phyloP scores from a whole-genome alignment of 64 coral and sea anemone genomes.

The Cladopsammia gracilis region DNA sequence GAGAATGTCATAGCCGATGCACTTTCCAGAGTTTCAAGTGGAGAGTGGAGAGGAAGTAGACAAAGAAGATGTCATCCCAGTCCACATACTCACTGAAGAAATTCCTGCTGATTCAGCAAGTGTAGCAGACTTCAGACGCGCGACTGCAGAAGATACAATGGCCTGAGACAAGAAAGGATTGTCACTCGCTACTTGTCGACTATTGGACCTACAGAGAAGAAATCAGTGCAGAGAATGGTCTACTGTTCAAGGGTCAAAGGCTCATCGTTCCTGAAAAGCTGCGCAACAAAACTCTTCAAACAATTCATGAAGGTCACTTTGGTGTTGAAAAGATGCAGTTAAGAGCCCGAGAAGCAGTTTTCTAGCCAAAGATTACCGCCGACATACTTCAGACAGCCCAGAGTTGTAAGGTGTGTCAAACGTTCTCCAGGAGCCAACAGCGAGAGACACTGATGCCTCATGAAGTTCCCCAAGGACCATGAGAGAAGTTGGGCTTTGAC shows the following conservation, averaged over 20 bases:
- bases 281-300: not conserved
- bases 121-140: conserved; percentile 3
- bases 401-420: conserved; percentile 1
- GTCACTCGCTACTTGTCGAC: conserved; percentile 19
- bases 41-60: not conserved
- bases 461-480: conserved; percentile 12
- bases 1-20: conserved; percentile 1
- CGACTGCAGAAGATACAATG: conserved; percentile 43
- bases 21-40: conserved; percentile 23
- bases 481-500: not conserved
- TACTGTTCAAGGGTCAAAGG: conserved; percentile 23
- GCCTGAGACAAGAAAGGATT: conserved; percentile 49
- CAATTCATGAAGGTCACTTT: conserved; percentile 9
- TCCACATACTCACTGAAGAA: conserved; percentile 11
- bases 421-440: conserved; percentile 14
- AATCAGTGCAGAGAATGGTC: conserved; percentile 15
- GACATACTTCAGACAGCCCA: conserved; percentile 10
- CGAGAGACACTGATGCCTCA: conserved; percentile 3
- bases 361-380: not conserved
- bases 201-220: conserved; percentile 64
- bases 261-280: not conserved
- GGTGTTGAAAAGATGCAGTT: conserved; percentile 8
- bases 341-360: not conserved
- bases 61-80: not conserved
- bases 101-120: conserved; percentile 40